Conservation (phyloP, 1,140 invertebrate genomes). For the Listronotus oregonensis region DNA sequence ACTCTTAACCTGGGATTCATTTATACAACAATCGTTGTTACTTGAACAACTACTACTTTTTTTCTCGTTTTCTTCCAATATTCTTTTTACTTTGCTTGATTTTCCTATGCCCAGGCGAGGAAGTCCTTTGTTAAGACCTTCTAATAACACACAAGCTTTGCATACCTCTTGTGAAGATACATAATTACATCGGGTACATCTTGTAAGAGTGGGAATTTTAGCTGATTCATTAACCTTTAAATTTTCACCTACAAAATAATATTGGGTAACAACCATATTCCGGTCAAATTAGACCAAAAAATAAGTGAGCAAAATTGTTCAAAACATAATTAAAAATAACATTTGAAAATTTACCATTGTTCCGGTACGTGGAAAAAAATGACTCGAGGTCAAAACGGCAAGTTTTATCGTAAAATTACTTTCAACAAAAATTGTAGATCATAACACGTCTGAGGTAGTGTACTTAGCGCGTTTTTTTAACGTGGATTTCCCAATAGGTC, state of each 20-base stretch:
- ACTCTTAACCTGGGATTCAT: neutral
- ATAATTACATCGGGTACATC: conserved; percentile 88
- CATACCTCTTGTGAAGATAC: conserved; percentile 95
- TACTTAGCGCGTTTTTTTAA: too few relatives aligned
- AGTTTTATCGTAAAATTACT: too few relatives aligned
- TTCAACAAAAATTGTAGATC: too few relatives aligned
- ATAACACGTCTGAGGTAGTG: too few relatives aligned
- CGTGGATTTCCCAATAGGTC: too few relatives aligned
- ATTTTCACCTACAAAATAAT: conserved; percentile 74
- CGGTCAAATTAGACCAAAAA: conserved; percentile 2
- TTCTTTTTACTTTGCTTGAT: conserved; percentile 75
- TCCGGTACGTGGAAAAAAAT: too few relatives aligned
- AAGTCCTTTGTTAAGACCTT: conserved; percentile 92
- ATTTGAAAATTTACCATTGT: too few relatives aligned
- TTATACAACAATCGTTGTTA: conserved; percentile 5
- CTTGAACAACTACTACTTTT: conserved; percentile 17
- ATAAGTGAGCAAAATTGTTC: too few relatives aligned
- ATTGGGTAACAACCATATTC: conserved; percentile 17
- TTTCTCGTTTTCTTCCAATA: conserved; percentile 55
- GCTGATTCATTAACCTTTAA: conserved; percentile 81
- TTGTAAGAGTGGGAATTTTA: conserved; percentile 79
- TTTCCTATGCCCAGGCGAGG: conserved; percentile 87
- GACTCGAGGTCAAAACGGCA: too few relatives aligned
- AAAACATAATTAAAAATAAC: too few relatives aligned
- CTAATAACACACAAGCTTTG: conserved; percentile 94